Conservation (phyloP, 1,140 invertebrate species). For the Chlorops oryzae region DNA sequence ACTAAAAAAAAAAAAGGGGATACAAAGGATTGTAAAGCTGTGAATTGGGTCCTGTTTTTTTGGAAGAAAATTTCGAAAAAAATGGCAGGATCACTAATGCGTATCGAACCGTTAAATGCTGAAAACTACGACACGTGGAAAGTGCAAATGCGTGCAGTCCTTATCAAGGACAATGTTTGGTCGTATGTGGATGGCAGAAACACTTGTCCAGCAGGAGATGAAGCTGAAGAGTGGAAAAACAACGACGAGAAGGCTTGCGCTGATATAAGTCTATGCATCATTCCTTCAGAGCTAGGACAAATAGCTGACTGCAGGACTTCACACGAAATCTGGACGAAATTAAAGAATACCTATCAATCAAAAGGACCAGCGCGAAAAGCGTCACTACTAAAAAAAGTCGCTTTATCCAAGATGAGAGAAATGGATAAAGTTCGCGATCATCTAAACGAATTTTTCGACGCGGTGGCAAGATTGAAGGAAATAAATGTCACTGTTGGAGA, state of each 20-base stretch:
- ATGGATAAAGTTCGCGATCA: slow-evolving; percentile 16
- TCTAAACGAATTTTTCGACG: slow-evolving; percentile 7
- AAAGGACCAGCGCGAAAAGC: slow-evolving; percentile 25
- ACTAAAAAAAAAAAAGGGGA: too few relatives aligned
- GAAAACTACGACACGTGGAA: slow-evolving; percentile 26
- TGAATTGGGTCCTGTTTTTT: too few relatives aligned
- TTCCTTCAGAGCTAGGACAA: slow-evolving; percentile 1
- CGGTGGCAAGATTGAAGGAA: too few relatives aligned
- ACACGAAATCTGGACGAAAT: slow-evolving; percentile 21
- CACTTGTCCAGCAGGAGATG: slow-evolving; percentile 1
- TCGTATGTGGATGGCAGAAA: too few relatives aligned
- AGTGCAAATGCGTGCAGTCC: slow-evolving; percentile 18
- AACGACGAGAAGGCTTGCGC: slow-evolving; percentile 10
- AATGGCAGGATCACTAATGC: too few relatives aligned
- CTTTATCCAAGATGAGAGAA: slow-evolving; percentile 13
- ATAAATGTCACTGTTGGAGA: too few relatives aligned
- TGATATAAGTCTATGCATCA: slow-evolving; percentile 6
- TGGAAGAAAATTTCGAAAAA: too few relatives aligned
- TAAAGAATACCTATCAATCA: slow-evolving; percentile 16
- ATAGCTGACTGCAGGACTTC: slow-evolving; percentile 13
- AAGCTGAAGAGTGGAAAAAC: slow-evolving; percentile 1
- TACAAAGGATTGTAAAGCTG: too few relatives aligned
- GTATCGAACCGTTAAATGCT: slow-evolving; percentile 16
- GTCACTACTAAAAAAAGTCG: slow-evolving; percentile 18
- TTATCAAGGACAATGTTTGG: too few relatives aligned